phyloP scores from a whole-genome alignment of 2,888 invertebrate species.

The Phortica okadai region DNA sequence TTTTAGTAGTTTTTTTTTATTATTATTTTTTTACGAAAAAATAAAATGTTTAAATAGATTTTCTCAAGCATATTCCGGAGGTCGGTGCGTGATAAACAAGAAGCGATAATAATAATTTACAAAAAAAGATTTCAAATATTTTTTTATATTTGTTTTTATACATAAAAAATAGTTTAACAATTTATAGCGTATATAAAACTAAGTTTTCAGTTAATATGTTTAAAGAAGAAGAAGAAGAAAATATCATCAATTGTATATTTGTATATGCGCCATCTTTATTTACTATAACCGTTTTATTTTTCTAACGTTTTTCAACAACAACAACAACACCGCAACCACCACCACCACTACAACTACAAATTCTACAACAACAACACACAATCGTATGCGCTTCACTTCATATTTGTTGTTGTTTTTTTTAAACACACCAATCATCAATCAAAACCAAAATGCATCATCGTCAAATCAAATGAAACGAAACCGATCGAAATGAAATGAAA shows the following conservation, averaged over 20 bases:
- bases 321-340: neutral
- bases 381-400: conserved; percentile 18
- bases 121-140: conserved; percentile 28
- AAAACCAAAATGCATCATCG: conserved; percentile 33
- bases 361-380: conserved; percentile 42
- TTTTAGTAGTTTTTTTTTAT: conserved; percentile 17
- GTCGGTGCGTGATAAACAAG: conserved; percentile 65
- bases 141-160: conserved; percentile 32
- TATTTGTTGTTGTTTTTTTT: conserved; percentile 38
- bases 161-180: conserved; percentile 42
- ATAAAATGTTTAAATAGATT: conserved; percentile 64
- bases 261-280: conserved; percentile 13
- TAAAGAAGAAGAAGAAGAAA: neutral
- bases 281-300: conserved; percentile 30
- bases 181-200: neutral
- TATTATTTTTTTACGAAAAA: conserved; percentile 24
- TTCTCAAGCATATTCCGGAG: conserved; percentile 76
- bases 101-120: conserved; percentile 37
- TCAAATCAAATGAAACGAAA: conserved; percentile 3
- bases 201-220: neutral
- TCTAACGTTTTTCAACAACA: conserved; percentile 27
- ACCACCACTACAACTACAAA: conserved; percentile 2
- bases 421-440: conserved; percentile 47
- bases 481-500: neutral
- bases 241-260: neutral